Evolutionary conservation across 2,113 vertebrate genomes (phyloP), one percentile per base, ranked within the genome.

Genomic region (Anthoscopus minutus): DNA sequence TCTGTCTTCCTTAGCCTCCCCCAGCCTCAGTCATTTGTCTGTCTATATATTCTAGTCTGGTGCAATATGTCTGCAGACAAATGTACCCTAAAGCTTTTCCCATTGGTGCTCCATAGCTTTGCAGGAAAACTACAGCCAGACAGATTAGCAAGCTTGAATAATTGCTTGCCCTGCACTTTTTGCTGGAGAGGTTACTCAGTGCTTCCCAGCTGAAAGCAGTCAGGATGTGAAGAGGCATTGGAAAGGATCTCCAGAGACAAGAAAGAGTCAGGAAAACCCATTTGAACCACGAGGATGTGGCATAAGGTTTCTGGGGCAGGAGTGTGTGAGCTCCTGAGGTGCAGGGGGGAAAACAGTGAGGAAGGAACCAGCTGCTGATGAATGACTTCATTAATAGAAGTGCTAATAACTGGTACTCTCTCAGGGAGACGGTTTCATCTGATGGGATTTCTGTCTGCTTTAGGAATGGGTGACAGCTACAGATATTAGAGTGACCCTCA

Each of bases 381-480:
- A 79, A 45, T 42, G 38, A 30, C 58, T 71, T n/a, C 6, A 0
- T 81, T 53, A 81, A 42, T 33, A 47, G n/a, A 50, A 2, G n/a
- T 81, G 40, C 45, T 91, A 19, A 64, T 72, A 65, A 30, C 24
- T 67, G 48, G 5, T 67, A 4, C 3, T 19, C 2, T 31, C 30
- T 79, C 5, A 15, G 30, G 24, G 33, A 38, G 17, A 11, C 27
- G 13, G 9, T 57, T 61, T 81, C 20, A 73, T 84, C 93, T 86
- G 30, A 47, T 83, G 87, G 56, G 17, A 57, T 88, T 93, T 91
- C 50, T 93, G 22, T 95, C 67, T 96, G 44, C 66, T 38, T 23
- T 91, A 99, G 99, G 99, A 99, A 86, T 99, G 99, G 99, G 99
- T 99, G 94, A 99, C 99, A 0, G 99, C 99, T 94, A 99, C 99